Base-by-base conservation (phyloP, 2,797 vertebrate species). In the Eulemur albifrons region DNA sequence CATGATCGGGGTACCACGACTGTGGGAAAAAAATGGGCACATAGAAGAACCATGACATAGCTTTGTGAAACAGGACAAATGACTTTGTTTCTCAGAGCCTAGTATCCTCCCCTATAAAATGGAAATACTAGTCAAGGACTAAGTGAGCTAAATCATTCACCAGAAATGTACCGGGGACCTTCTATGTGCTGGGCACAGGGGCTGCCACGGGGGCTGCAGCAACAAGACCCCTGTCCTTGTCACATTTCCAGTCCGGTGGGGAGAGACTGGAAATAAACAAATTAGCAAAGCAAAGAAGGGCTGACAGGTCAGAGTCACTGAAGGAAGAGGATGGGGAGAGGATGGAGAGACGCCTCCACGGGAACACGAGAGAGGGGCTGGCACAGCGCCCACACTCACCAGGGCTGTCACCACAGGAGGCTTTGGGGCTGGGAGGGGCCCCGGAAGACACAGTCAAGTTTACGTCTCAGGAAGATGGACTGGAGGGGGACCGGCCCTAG, bases 361-460 rank as follows among this genome's bases (percentile, higher is more conserved):
- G 40, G 61, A 20, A 27, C 0, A 18, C 50, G 32, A 0, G 2
- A 0, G n/a, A 18, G 7, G 32, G 48, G 54, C 1, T 0, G 23
- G 32, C 65, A 14, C 27, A 0, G 27, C 0, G 4, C 50, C 63
- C 0, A 4, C 6, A 3, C 27, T 27, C 4, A 9, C 8, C 18
- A 0, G 15, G 59, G 17, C 14, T 14, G 65, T 12, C 5, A 0
- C 45, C 32, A 7, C 0, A 3, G 63, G 45, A 38, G 63, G 20
- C 0, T 12, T 45, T 9, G 85, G 30, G 5, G 38, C 85, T 5
- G 5, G 43, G 15, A 38, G 1, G 18, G 27, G 27, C 7, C 6
- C 7, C 15, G 70, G 63, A 23, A 23, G 23, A 50, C 32, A 4
- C 0, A 4, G 21, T 40, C n/a, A 11, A 27, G 30, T 23, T 30